Evolutionary conservation across 2,113 vertebrate species (phyloP).

Genomic region (Coptodon rendalli): DNA sequence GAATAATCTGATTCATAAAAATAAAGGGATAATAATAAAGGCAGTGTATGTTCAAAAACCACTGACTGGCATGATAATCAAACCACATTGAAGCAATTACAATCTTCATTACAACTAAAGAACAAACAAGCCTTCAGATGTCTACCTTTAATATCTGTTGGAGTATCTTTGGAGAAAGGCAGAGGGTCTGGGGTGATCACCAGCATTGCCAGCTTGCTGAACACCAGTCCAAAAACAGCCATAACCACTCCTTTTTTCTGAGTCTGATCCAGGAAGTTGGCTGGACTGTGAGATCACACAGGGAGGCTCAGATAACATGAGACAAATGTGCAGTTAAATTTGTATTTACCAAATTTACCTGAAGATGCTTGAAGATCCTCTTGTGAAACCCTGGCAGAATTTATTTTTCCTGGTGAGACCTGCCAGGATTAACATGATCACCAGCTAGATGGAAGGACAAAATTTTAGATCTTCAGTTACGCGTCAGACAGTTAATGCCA

Average conservation of each 20-base stretch:
- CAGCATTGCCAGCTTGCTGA: conserved; percentile 78
- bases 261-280: conserved; percentile 77
- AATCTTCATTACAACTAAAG: background rate
- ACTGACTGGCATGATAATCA: background rate
- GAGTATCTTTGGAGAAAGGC: conserved; percentile 66
- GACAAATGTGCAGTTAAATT: background rate
- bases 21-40: background rate
- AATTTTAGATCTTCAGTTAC: background rate
- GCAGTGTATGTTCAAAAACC: background rate
- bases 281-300: conserved; percentile 66
- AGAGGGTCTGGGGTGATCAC: conserved; percentile 72
- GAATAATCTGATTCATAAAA: background rate
- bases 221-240: conserved; percentile 76
- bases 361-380: conserved; percentile 71
- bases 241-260: conserved; percentile 60
- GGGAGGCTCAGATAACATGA: background rate
- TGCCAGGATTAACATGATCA: conserved; percentile 70
- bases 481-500: background rate
- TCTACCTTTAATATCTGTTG: conserved; percentile 67
- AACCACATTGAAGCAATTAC: background rate
- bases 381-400: conserved; percentile 57
- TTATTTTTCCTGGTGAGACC: conserved; percentile 68
- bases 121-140: background rate
- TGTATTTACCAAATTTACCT: conserved; percentile 65
- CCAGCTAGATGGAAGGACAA: conserved; percentile 50